Base-by-base conservation (phyloP, 1,140 invertebrate species). In the Ectropis grisescens region DNA sequence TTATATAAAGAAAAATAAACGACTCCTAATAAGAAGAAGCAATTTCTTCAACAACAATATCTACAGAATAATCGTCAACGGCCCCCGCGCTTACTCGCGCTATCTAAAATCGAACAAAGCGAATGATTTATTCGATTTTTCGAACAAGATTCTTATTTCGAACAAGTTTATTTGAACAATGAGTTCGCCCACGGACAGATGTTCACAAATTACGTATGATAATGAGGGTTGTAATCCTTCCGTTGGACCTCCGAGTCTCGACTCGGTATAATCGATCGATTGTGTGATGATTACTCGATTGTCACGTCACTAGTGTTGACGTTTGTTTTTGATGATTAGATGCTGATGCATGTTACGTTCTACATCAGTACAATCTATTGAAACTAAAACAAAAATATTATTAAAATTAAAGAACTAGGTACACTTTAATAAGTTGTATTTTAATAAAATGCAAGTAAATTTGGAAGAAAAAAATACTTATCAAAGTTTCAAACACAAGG, bases 201-300 rank as follows among this genome's bases (percentile, higher is more conserved):
- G 60, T 48, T 49, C 58, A 59, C 59, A 53, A 64, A 64, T 60
- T 60, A 60, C 51, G 60, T 58, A 64, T 64, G 60, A 37, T 58
- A 64, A 64, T 64, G 44, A 41, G 28, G 29, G 34, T 50, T 47
- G 56, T 59, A 64, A 64, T 64, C 59, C 59, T 60, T 64, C 53
- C 58, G 58, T 49, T 45, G 60, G 57, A 55, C 56, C 56, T 60
- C 59, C 56, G 45, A 34, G 41, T 11, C 43, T 41, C 44, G 43
- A 48, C 51, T 32, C 30, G 34, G 52, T 30, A 58, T 58, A 65
- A 72, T 70, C 66, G 57, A 68, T 74, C 53, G 58, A 65, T 60
- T 65, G 47, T 51, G 41, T 33, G 39, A 41, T 37, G 33, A 37
- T 25, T 45, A n/a, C 43, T 48, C 45, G 45, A 57, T 57, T 40